Conservation (phyloP, 2,113 vertebrate genomes). For the Leucosticte australis region DNA sequence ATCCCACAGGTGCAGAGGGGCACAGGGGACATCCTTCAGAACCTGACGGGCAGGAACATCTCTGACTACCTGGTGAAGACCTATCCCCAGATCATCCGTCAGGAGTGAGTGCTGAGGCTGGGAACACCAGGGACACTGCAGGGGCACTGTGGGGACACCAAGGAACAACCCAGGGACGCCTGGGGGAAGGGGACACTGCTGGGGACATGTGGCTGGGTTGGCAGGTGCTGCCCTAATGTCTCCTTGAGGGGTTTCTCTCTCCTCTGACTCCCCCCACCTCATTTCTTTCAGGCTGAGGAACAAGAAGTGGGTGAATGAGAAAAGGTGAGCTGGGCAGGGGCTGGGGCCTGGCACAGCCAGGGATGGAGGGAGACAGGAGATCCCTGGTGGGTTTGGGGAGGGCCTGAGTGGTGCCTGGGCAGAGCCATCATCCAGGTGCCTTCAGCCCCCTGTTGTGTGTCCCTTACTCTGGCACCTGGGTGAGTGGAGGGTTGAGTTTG, state of each 20-base stretch:
- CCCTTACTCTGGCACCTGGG: not conserved
- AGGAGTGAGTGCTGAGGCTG: constrained; percentile 73
- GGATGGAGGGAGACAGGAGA: not conserved
- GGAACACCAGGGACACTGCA: not conserved
- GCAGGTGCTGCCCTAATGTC: rapidly evolving
- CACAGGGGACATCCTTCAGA: constrained; percentile 80
- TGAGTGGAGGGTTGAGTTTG: rapidly evolving
- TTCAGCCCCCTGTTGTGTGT: rapidly evolving
- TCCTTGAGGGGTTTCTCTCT: rapidly evolving
- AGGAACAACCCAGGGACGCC: rapidly evolving
- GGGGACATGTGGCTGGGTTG: not conserved
- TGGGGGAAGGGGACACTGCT: not conserved
- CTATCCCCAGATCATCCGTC: constrained; percentile 86
- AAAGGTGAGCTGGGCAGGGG: constrained; percentile 75
- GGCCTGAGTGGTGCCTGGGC: not conserved
- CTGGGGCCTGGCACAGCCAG: not conserved
- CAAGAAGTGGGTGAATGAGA: constrained; percentile 92
- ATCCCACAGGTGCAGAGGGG: not conserved
- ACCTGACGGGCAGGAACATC: constrained; percentile 86
- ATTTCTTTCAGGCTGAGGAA: constrained; percentile 77
- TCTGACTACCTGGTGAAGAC: constrained; percentile 94
- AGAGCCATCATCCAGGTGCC: not conserved
- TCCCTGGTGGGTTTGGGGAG: not conserved
- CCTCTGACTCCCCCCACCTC: too few species aligned
- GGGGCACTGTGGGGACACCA: not conserved